Percentiles rank a stretch among this genome's conserved stretches.
These are phyloP conservation scores for Macquaria ambigua DNA, from an alignment of 2,113 vertebrate genomes.

Conservation along the genomic window DNA sequence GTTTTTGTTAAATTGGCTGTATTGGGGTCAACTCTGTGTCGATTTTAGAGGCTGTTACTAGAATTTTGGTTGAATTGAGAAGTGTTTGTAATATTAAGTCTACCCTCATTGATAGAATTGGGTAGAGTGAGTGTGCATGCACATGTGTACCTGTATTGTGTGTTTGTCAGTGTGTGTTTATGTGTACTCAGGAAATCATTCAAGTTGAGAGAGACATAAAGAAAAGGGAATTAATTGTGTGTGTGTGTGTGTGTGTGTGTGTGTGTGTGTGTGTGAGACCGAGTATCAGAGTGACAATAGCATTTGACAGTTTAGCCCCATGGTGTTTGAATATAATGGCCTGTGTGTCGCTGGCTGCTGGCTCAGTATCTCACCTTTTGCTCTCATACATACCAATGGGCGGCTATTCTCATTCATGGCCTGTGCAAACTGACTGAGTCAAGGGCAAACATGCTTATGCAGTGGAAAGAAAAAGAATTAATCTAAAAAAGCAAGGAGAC, in stretches of 20 bases:
- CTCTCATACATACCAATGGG: slow-evolving; percentile 72
- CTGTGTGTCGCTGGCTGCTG: slow-evolving; percentile 56
- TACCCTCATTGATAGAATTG: not conserved
- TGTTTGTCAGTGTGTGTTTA: slow-evolving; percentile 7
- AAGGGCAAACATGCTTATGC: slow-evolving; percentile 78
- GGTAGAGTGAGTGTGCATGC: not conserved
- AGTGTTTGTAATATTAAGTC: not conserved
- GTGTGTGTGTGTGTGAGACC: slow-evolving; percentile 12
- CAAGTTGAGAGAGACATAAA: not conserved
- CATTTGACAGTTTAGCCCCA: slow-evolving; percentile 66
- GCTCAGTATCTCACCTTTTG: slow-evolving; percentile 61
- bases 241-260: slow-evolving; percentile 27
- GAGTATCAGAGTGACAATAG: slow-evolving; percentile 53
- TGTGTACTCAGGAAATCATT: not conserved
- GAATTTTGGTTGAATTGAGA: not conserved
- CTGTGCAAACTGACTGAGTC: slow-evolving; percentile 67
- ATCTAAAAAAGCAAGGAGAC: slow-evolving; percentile 65
- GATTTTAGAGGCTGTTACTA: not conserved
- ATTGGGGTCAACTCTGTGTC: not conserved
- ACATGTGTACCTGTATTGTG: slow-evolving; percentile 14
- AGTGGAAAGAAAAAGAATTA: slow-evolving; percentile 63
- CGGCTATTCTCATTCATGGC: slow-evolving; percentile 68
- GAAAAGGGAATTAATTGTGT: too few relatives aligned
- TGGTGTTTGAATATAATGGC: slow-evolving; percentile 70
- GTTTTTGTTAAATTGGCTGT: not conserved